Percentiles rank a stretch among this genome's conserved stretches.
Conservation (phyloP, 2,888 invertebrate species). For the Ornithoptera alexandrae region DNA sequence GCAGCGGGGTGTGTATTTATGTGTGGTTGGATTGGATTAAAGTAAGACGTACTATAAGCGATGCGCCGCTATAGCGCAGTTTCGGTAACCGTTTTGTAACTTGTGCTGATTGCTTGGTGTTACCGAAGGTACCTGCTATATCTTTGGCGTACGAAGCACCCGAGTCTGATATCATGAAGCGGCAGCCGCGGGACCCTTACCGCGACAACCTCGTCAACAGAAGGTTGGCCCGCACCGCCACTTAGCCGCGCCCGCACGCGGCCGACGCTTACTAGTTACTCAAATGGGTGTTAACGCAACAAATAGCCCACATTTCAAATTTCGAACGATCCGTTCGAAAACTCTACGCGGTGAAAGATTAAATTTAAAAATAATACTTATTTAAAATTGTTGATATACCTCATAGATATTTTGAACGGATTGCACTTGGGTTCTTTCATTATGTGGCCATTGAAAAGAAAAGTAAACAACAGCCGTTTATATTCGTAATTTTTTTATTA, state of each 20-base stretch:
- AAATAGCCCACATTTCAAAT: conserved; percentile 57
- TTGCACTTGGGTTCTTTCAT: conserved; percentile 26
- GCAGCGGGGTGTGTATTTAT: conserved; percentile 54
- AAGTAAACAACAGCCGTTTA: background rate
- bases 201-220: conserved; percentile 99
- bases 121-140: conserved; percentile 96
- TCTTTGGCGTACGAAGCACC: conserved; percentile 99
- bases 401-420: conserved; percentile 24
- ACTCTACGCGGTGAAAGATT: conserved; percentile 6
- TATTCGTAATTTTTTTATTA: too few species aligned
- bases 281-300: conserved; percentile 70
- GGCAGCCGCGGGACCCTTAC: conserved; percentile 98
- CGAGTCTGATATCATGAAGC: conserved; percentile 99
- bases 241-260: conserved; percentile 33
- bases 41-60: conserved; percentile 48
- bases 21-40: conserved; percentile 38
- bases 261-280: conserved; percentile 63
- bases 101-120: conserved; percentile 78
- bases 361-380: background rate
- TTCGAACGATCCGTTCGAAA: conserved; percentile 41
- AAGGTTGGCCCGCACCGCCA: conserved; percentile 85
- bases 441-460: conserved; percentile 20
- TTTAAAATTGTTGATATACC: background rate
- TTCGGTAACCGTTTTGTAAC: conserved; percentile 48
- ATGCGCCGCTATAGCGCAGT: conserved; percentile 38